phyloP scores from a whole-genome alignment of 2,797 vertebrate genomes.

The Sebastes oblongus region DNA sequence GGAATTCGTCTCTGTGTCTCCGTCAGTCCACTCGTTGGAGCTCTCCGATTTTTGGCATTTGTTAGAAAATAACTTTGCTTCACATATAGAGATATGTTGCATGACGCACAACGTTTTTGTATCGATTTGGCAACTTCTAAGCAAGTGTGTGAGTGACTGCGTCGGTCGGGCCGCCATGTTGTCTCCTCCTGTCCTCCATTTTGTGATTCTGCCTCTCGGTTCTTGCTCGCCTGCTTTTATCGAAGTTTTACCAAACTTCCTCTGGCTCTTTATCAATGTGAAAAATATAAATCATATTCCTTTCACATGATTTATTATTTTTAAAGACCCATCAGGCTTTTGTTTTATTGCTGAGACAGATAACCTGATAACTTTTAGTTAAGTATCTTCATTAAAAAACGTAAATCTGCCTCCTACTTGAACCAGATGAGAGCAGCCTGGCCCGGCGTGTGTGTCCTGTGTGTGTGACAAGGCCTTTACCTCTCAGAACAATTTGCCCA shows the following conservation, averaged over 20 bases:
- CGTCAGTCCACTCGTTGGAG: not conserved
- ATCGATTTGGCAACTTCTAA: conserved; percentile 10
- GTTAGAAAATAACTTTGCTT: not conserved
- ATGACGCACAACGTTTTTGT: not conserved
- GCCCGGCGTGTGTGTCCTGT: conserved; percentile 11
- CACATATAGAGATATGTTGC: not conserved
- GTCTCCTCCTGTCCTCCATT: conserved; percentile 84
- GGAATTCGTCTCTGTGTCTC: not conserved
- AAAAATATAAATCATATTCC: not conserved
- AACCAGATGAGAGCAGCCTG: conserved; percentile 6
- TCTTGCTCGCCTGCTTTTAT: conserved; percentile 48
- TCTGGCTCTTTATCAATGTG: not conserved
- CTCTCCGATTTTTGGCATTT: not conserved
- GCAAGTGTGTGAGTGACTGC: conserved; percentile 47
- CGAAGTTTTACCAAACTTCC: conserved; percentile 14
- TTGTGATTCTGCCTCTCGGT: conserved; percentile 75
- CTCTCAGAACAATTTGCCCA: conserved; percentile 45
- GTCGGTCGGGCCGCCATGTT: conserved; percentile 78
- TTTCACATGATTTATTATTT: conserved; percentile 3
- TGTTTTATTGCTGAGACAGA: not conserved
- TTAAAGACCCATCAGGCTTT: not conserved
- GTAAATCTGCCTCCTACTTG: not conserved
- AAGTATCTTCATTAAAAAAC: not conserved
- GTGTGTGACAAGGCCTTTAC: conserved; percentile 44
- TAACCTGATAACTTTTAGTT: not conserved